Base-by-base conservation (phyloP, 2,113 vertebrate genomes). In the Macrotis lagotis region DNA sequence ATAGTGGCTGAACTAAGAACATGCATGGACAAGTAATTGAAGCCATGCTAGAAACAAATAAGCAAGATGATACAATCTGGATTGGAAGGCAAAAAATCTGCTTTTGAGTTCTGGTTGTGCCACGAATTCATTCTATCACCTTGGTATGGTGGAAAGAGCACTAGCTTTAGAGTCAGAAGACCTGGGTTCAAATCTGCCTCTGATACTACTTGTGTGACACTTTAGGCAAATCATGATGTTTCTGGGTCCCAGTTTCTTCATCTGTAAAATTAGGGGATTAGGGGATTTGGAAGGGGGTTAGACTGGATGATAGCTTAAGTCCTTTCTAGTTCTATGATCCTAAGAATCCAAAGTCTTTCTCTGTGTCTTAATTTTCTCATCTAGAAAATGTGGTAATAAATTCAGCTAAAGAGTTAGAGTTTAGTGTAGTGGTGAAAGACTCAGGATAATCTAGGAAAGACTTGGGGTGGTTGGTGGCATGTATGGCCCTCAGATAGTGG, bases 11-110 rank as follows among this genome's bases (percentile, higher is more conserved):
- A 83, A 83, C 66, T n/a, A 44, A 83, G 14, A 22, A 44, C 66
- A 44, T 83, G 66, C 66, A 83, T 74, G 92, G 91, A 93, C 47
- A 95, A 52, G 74, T 24, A 93, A 91, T 50, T 92, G 74, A 96
- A 95, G 95, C 91, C 95, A 96, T 92, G 91, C 91, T 96, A 48
- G 92, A 97, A 95, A 97, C 93, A 97, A 94, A 93, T 92, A 90
- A 95, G 94, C 44, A 97, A 83, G n/a, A 83, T 24, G 66, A 24
- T 8, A 44, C 3, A 83, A 44, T 7, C 66, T 83, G 66, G 37
- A 83, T 44, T 24, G 44, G n/a, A 83, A 44, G 66, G 66, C 10
- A 83, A 83, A 19, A 83, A n/a, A 83, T 2, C 66, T 44, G 16
- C n/a, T 83, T 74, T n/a, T n/a, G 66, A 74, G 3, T n/a, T 37